These are phyloP conservation scores for Drosophila sucinea DNA, from an alignment of 1,140 invertebrate species.

Conservation along the genomic window DNA sequence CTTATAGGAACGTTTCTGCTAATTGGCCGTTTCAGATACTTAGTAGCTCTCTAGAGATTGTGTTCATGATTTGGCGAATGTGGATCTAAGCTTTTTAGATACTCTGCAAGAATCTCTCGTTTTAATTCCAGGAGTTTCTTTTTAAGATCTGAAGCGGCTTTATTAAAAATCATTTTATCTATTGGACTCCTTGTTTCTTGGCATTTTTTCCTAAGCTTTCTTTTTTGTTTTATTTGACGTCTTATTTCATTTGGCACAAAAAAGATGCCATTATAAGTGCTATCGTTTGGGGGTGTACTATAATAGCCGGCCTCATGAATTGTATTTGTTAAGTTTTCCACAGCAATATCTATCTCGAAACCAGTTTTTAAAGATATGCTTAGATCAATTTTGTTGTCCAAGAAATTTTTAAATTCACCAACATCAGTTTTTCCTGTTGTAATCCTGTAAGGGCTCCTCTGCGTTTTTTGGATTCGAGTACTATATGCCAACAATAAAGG, in stretches of 20 bases:
- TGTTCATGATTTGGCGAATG: not conserved
- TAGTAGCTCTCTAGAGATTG: not conserved
- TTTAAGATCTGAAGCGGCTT: not conserved
- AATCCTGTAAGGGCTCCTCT: not conserved
- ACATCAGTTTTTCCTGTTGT: not conserved
- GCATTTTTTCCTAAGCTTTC: not conserved
- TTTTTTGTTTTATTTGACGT: slow-evolving; percentile 5
- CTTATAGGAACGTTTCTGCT: not conserved
- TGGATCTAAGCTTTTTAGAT: not conserved
- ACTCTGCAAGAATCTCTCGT: not conserved
- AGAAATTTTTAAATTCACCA: too few relatives aligned
- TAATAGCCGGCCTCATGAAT: not conserved
- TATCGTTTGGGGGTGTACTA: not conserved
- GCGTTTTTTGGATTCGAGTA: not conserved
- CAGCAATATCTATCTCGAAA: too few relatives aligned
- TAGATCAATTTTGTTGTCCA: too few relatives aligned
- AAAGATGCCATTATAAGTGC: not conserved
- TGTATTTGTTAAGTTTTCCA: too few relatives aligned
- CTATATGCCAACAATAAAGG: not conserved
- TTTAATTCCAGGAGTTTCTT: not conserved
- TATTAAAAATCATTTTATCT: not conserved
- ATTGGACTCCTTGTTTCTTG: too few relatives aligned
- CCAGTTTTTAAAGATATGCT: too few relatives aligned
- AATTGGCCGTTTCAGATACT: not conserved
- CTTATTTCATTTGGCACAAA: slow-evolving; percentile 2